A percentile compares a stretch with the other conserved stretches of the same genome.
Evolutionary conservation across 37 sponge, comb jelly and placozoan genomes (phyloP).

Genomic region (Trichoplax adhaerens): DNA sequence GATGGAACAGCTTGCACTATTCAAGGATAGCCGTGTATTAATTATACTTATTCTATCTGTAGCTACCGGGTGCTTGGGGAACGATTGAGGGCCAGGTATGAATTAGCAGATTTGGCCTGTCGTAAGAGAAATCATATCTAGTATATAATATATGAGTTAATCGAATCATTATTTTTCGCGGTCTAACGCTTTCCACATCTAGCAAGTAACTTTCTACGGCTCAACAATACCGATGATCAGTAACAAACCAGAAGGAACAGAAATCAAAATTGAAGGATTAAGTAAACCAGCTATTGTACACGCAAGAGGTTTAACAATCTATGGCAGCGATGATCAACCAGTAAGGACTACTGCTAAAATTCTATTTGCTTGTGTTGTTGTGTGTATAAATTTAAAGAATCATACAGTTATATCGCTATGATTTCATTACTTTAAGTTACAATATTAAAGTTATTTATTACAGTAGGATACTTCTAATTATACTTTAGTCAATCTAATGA

Average conservation of each 20-base stretch:
- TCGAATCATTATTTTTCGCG: conserved; percentile 4
- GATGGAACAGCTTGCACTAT: too few species aligned
- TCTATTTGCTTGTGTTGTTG: too few species aligned
- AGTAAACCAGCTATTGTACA: conserved; percentile 49
- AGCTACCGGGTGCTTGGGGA: conserved; percentile 83
- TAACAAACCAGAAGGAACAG: conserved; percentile 31
- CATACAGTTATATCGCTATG: too few species aligned
- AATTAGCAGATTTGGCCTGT: too few species aligned
- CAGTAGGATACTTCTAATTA: too few species aligned
- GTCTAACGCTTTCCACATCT: not conserved
- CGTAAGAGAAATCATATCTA: too few species aligned
- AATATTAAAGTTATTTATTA: too few species aligned
- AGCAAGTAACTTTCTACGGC: conserved; percentile 70
- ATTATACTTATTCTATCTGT: not conserved
- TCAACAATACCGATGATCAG: conserved; percentile 45
- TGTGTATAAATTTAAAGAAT: too few species aligned
- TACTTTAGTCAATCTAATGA: too few species aligned
- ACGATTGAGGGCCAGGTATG: conserved; percentile 50
- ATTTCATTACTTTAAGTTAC: too few species aligned
- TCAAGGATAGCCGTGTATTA: too few species aligned
- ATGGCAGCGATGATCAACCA: conserved; percentile 65
- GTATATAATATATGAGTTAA: too few species aligned
- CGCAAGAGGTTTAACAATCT: conserved; percentile 43
- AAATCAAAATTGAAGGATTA: conserved; percentile 39
- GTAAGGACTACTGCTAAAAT: not conserved